Base-by-base conservation (phyloP, 2,888 invertebrate genomes). In the Dasypolia templi region DNA sequence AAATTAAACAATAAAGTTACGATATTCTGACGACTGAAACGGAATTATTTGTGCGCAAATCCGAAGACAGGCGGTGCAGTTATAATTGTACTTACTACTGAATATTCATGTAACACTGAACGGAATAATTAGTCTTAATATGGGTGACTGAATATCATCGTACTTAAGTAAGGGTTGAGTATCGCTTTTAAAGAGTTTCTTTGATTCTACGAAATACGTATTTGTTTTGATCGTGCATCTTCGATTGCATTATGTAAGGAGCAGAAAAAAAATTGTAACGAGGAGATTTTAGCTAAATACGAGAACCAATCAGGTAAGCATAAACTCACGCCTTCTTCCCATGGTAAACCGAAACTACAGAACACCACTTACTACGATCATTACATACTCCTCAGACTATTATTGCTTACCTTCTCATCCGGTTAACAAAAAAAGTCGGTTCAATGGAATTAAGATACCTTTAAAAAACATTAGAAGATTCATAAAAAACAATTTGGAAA, bases 31-130 rank as follows among this genome's bases (percentile, higher is more conserved):
- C 32, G 53, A 19, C 46, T 14, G 62, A n/a, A 63, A 55, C 4
- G 7, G 19, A 56, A 80, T 80, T 75, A 64, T 66, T 69, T 79
- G 22, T 51, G 29, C n/a, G 22, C 35, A 65, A 46, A 68, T 53
- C 62, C 39, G n/a, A 29, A 19, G 44, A 46, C 62, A 51, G 42
- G 9, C 69, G 69, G 69, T 44, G 53, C 32, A 61, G 58, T 62
- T 68, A 61, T 61, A 72, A 79, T 78, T 68, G 69, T 69, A 67
- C 26, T n/a, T n/a, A n/a, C 44, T 12, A 3, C 53, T 68, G 79
- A 78, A 79, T 79, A 79, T 79, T 79, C 79, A 78, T 78, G 64
- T 68, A 49, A 68, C 35, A 53, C 51, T 65, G 72, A 56, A 68
- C n/a, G 35, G 79, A 65, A 73, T 78, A 78, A 78, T 78, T 69